phyloP scores from a whole-genome alignment of 2,113 vertebrate genomes.

The Emydura subglobosa region DNA sequence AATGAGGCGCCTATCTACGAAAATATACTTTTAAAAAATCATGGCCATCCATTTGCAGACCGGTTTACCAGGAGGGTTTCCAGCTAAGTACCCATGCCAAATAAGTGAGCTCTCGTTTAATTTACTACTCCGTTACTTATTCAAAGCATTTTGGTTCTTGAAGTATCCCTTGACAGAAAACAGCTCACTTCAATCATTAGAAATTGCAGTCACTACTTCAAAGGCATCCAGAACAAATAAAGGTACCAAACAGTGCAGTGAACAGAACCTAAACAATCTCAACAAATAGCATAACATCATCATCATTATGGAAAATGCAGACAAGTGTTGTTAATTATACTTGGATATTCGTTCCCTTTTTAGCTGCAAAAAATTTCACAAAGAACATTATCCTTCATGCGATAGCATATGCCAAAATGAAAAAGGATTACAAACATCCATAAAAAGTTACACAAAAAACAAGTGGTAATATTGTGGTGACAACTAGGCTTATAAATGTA shows the following conservation, averaged over 20 bases:
- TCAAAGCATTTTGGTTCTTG: constrained; percentile 7
- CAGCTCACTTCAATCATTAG: constrained; percentile 45
- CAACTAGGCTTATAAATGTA: neutral
- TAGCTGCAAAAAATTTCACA: constrained; percentile 32
- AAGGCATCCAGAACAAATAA: neutral
- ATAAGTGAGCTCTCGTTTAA: neutral
- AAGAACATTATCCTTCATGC: neutral
- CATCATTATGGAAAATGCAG: constrained; percentile 46
- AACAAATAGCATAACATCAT: constrained; percentile 55
- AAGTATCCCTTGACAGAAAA: constrained; percentile 34
- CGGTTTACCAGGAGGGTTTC: neutral
- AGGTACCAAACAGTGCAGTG: constrained; percentile 8
- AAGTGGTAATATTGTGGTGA: neutral
- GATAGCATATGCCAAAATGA: neutral
- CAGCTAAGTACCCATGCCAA: neutral
- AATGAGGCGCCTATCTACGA: neutral
- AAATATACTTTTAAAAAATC: neutral
- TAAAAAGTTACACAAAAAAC: neutral
- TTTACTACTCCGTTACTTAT: constrained; percentile 5
- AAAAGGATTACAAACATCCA: neutral
- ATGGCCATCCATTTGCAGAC: neutral
- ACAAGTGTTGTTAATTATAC: constrained; percentile 17
- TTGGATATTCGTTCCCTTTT: constrained; percentile 34
- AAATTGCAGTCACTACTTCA: neutral
- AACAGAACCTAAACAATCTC: constrained; percentile 26